phyloP scores from a whole-genome alignment of 2,888 invertebrate genomes.

The Noctuana brunneofusca region DNA sequence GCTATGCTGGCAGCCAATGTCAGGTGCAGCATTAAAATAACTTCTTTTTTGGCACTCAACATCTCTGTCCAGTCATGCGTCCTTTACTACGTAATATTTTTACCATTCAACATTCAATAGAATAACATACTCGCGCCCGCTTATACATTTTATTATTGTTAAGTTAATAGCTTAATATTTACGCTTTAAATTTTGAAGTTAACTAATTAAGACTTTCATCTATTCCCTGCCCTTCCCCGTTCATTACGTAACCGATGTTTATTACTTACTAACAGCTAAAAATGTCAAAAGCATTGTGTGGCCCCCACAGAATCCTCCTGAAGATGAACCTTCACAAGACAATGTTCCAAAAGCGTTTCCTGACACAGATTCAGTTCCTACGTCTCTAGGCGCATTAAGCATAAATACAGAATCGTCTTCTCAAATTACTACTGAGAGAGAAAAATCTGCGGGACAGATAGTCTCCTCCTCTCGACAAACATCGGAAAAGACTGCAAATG shows the following conservation, averaged over 20 bases:
- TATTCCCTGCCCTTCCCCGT: constrained; percentile 55
- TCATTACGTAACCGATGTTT: constrained; percentile 53
- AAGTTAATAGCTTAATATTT: constrained; percentile 47
- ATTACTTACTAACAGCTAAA: constrained; percentile 69
- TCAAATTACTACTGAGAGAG: constrained; percentile 46
- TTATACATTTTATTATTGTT: constrained; percentile 50
- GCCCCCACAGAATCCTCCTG: constrained; percentile 72
- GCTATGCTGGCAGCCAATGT: constrained; percentile 64
- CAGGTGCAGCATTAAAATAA: constrained; percentile 62
- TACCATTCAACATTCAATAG: constrained; percentile 44
- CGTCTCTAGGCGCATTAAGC: constrained; percentile 34
- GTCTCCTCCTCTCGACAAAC: constrained; percentile 52
- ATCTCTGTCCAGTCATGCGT: constrained; percentile 49
- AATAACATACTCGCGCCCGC: constrained; percentile 59
- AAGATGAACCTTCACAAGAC: constrained; percentile 60
- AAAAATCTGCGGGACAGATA: constrained; percentile 51
- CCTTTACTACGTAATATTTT: constrained; percentile 47
- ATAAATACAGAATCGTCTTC: constrained; percentile 42
- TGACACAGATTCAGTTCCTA: constrained; percentile 31
- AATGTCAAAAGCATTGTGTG: constrained; percentile 80
- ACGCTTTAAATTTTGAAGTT: constrained; percentile 50
- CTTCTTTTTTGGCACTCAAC: constrained; percentile 60
- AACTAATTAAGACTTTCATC: constrained; percentile 73
- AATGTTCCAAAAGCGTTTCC: constrained; percentile 33
- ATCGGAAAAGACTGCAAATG: constrained; percentile 58